Evolutionary conservation across 2,113 vertebrate species (phyloP), one percentile per base, ranked within the genome.

Genomic region (Ictalurus furcatus): DNA sequence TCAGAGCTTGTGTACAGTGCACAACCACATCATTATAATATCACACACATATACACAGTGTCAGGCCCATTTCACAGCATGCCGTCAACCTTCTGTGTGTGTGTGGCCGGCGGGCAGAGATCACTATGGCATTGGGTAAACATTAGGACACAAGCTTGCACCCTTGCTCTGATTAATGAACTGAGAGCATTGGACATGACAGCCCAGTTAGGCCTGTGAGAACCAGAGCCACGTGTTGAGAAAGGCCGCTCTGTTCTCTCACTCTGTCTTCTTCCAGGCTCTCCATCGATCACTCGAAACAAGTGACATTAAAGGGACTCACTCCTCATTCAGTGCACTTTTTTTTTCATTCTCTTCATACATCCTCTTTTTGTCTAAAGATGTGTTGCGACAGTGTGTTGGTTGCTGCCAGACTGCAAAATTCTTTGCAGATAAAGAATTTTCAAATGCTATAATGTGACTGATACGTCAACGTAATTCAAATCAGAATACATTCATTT

Each of bases 11-110:
- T 48, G 48, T 52, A 52, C 8, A 52, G 48, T 11, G 48, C 89
- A 91, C 86, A 88, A 85, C 30, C 76, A 69, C 34, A 19, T 73
- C 30, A 37, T 37, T 73, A 37, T 73, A 73, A 37, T 73, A 73
- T 73, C 69, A 65, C 76, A 56, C 76, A 80, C 74, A 78, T 40
- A 81, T n/a, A 81, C 54, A 58, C 91, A 91, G 86, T 95, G 96
- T 95, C 95, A 96, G 92, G 67, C 79, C 92, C 95, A 96, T 96
- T 96, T 96, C 95, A 96, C 96, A 95, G 95, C 92, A 90, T 90
- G 91, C 90, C 88, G 91, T 95, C 95, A 95, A 61, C 90, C 91
- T 92, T 84, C 79, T 85, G 85, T 86, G 86, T 74, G 86, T 74
- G 89, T 90, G 91, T 91, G 91, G 94, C 95, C 93, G 90, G 92